Evolutionary conservation across 1,140 invertebrate genomes (phyloP).

Genomic region (Drosophila sturtevanti): DNA sequence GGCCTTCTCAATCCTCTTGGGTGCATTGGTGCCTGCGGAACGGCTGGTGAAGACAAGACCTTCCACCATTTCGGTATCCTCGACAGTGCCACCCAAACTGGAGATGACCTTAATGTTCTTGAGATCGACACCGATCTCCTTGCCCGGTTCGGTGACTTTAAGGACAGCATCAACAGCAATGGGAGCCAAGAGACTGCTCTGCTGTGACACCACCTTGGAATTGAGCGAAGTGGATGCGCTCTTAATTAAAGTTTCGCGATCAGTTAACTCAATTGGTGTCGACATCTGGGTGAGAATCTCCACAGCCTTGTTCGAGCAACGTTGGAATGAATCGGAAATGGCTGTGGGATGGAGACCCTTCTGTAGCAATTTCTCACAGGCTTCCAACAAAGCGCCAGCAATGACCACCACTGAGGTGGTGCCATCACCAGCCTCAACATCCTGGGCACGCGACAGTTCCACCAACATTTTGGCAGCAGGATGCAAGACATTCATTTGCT

Average conservation of each 20-base stretch:
- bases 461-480: slow-evolving; percentile 99
- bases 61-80: slow-evolving; percentile 98
- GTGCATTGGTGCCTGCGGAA: slow-evolving; percentile 94
- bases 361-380: slow-evolving; percentile 94
- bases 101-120: slow-evolving; percentile 98
- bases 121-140: slow-evolving; percentile 87
- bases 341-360: slow-evolving; percentile 99
- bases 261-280: slow-evolving; percentile 92
- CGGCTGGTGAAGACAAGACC: slow-evolving; percentile 97
- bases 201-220: slow-evolving; percentile 99
- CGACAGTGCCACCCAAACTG: slow-evolving; percentile 98
- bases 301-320: slow-evolving; percentile 92
- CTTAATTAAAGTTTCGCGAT: slow-evolving; percentile 94
- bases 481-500: slow-evolving; percentile 99
- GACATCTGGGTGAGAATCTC: slow-evolving; percentile 94
- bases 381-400: slow-evolving; percentile 97
- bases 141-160: slow-evolving; percentile 88
- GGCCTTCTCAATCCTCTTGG: slow-evolving; percentile 97
- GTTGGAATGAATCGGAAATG: slow-evolving; percentile 98
- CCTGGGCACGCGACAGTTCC: slow-evolving; percentile 98
- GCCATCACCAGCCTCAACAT: slow-evolving; percentile 99
- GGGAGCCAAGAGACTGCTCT: slow-evolving; percentile 96
- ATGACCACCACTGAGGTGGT: slow-evolving; percentile 99
- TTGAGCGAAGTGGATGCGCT: slow-evolving; percentile 98
- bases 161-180: slow-evolving; percentile 98